Evolutionary conservation across 2,113 vertebrate species (phyloP).

Genomic region (Clarias batrachus): DNA sequence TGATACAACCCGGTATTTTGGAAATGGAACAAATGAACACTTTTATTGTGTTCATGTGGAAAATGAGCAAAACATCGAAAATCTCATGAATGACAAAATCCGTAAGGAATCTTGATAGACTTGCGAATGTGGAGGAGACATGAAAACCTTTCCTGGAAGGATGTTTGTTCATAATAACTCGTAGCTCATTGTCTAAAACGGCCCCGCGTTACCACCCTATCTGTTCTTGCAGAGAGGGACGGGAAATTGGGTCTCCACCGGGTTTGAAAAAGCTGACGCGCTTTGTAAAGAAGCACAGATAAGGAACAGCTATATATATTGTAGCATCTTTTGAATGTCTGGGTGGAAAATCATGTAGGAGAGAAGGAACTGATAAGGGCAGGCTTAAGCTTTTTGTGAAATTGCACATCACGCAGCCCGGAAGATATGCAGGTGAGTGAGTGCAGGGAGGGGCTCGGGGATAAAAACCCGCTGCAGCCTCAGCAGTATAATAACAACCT

Average conservation of each 20-base stretch:
- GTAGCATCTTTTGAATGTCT: constrained; percentile 31
- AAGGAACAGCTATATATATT: constrained; percentile 39
- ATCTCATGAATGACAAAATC: constrained; percentile 8
- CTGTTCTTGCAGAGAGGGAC: neutral
- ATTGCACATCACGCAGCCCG: constrained; percentile 22
- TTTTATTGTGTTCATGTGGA: neutral
- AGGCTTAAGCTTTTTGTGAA: constrained; percentile 32
- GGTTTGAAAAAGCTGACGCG: neutral
- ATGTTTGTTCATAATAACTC: neutral
- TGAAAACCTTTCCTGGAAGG: neutral
- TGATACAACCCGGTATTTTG: neutral
- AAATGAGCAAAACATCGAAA: constrained; percentile 22
- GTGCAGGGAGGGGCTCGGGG: neutral
- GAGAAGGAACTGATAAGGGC: constrained; percentile 37
- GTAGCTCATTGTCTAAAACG: neutral
- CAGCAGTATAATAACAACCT: neutral
- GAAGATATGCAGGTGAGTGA: constrained; percentile 37
- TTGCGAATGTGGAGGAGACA: neutral
- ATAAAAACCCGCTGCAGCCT: neutral
- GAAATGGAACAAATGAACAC: constrained; percentile 7
- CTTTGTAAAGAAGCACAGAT: constrained; percentile 40
- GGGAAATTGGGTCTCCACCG: constrained; percentile 21
- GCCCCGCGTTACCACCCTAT: constrained; percentile 5
- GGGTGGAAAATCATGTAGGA: constrained; percentile 20
- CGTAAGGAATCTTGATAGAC: neutral